Base-by-base conservation (phyloP, 2,888 invertebrate species). In the Drosophila mettleri region DNA sequence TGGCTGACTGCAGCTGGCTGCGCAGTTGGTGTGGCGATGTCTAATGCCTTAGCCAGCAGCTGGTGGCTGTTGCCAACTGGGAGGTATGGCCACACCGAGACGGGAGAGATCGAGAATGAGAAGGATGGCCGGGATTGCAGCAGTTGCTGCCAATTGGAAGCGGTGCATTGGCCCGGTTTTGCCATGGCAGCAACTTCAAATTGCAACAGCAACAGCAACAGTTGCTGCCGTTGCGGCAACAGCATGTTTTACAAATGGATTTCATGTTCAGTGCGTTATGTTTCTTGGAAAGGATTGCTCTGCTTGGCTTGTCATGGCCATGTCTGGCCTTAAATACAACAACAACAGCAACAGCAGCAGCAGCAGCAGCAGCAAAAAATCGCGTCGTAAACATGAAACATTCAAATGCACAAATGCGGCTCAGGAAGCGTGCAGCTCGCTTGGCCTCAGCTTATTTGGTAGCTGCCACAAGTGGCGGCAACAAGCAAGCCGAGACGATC, bases 221-320 rank as follows among this genome's bases (percentile, higher is more conserved):
- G 52, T 14, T 31, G 46, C 46, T 31, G 46, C 39, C 33, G 48
- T 46, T 27, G 60, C 45, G 48, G 52, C 33, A 38, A 67, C 51
- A 45, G 81, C 88, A 78, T 86, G 86, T 86, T 84, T 74, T 80
- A 86, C 86, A 88, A 88, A 86, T 86, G 86, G 82, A 74, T 76
- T 82, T 86, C 82, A 80, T 81, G 88, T 86, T 74, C 66, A 69
- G 77, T 82, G 85, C 79, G 74, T 87, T 88, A 86, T 86, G 86
- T 88, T 86, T 86, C 86, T 86, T 70, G 86, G 86, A 86, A 86
- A 88, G 86, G 86, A 86, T 86, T 86, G 74, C 88, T 84, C 75
- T 73, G 83, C 69, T 66, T 65, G 51, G 65, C 78, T 84, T 86
- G 85, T 80, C 85, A 75, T 86, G 80, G 88, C 88, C 86, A 88